phyloP scores from a whole-genome alignment of 1,140 invertebrate genomes.

The Maconellicoccus hirsutus region DNA sequence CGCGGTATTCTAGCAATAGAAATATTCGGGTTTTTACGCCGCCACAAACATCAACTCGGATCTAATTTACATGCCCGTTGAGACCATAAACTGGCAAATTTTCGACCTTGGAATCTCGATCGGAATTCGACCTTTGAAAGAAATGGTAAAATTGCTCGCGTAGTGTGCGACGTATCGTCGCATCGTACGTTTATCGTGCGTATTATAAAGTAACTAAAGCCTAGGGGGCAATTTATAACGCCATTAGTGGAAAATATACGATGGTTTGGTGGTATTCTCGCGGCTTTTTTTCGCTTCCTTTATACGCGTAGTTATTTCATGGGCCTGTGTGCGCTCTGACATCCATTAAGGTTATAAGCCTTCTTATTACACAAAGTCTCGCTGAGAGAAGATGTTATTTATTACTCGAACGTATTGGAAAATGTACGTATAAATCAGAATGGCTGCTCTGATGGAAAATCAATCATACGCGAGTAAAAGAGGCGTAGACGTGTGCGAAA shows the following conservation, averaged over 20 bases:
- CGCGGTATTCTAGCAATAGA: no score
- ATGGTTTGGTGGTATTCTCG: background rate
- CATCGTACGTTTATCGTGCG: background rate
- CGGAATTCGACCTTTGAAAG: no score
- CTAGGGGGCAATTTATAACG: conserved; percentile 6
- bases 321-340: background rate
- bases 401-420: background rate
- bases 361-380: background rate
- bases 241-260: background rate
- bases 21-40: no score
- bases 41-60: no score
- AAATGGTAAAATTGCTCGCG: no score
- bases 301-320: no score
- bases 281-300: background rate
- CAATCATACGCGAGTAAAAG: background rate
- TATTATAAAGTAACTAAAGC: background rate
- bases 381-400: conserved; percentile 14
- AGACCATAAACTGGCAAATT: no score
- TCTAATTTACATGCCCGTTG: no score
- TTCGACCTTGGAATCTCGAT: no score
- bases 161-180: no score
- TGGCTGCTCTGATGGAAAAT: background rate
- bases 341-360: conserved; percentile 18
- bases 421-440: background rate
- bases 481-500: background rate